phyloP scores from a whole-genome alignment of 2,888 invertebrate species.

The Odontomyia ornata region DNA sequence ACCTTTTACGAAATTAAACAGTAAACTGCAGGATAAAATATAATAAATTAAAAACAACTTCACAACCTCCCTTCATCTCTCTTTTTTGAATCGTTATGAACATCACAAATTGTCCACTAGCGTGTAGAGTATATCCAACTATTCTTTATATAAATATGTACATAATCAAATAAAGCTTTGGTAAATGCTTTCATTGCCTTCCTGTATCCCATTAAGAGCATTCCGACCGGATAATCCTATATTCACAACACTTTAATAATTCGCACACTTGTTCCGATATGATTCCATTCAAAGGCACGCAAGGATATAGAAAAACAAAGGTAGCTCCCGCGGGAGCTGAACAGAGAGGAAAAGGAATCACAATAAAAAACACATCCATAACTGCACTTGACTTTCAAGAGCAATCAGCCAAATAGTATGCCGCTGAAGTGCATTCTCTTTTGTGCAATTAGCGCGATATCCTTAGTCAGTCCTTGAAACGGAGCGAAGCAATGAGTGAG shows the following conservation, averaged over 20 bases:
- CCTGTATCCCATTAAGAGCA: not conserved
- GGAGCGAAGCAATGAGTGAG: too few species aligned
- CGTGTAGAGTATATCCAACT: too few species aligned
- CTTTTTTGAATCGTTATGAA: too few species aligned
- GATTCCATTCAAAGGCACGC: not conserved
- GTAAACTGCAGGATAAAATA: too few species aligned
- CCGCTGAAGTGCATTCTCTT: conserved; percentile 27
- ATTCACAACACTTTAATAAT: not conserved
- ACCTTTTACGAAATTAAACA: too few species aligned
- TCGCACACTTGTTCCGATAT: not conserved
- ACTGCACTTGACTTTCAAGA: conserved; percentile 34
- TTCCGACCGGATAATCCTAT: not conserved
- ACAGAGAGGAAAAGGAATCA: not conserved
- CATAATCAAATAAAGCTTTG: not conserved
- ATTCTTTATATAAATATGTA: too few species aligned
- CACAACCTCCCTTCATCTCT: too few species aligned
- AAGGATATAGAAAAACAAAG: not conserved
- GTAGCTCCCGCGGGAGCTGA: not conserved
- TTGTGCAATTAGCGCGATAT: conserved; percentile 38
- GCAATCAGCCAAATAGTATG: conserved; percentile 18
- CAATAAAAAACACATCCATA: conserved; percentile 5
- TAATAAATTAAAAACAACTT: too few species aligned
- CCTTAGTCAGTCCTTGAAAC: conserved; percentile 8
- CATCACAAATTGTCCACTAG: too few species aligned
- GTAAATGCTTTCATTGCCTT: not conserved